phyloP scores from a whole-genome alignment of 2,113 vertebrate genomes.

The Chloropsis cyanopogon region DNA sequence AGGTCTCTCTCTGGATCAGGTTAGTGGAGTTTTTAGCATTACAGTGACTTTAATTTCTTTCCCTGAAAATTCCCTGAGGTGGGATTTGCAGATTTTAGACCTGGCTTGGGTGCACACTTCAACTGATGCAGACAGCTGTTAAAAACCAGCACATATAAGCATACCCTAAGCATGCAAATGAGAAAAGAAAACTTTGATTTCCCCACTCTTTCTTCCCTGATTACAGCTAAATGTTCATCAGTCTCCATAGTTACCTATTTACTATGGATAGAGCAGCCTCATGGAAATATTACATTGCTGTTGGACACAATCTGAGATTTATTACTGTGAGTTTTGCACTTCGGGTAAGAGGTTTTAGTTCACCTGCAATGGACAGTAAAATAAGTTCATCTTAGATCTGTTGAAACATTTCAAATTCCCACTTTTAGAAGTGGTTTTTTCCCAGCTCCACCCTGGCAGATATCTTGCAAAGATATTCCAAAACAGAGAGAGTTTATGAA shows the following conservation, averaged over 20 bases:
- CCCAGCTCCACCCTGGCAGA: background rate
- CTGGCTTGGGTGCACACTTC: background rate
- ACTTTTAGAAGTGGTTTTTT: background rate
- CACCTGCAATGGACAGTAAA: background rate
- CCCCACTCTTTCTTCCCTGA: background rate
- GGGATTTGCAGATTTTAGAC: background rate
- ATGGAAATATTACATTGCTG: background rate
- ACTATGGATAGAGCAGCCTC: background rate
- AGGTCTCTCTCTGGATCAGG: background rate
- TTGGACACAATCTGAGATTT: background rate
- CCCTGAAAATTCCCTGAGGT: background rate
- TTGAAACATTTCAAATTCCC: background rate
- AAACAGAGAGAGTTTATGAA: background rate
- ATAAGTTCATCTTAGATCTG: background rate
- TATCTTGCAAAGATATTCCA: background rate
- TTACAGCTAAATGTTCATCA: background rate
- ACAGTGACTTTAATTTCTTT: background rate
- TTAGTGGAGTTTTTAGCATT: background rate
- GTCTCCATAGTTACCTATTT: slow-evolving; percentile 2
- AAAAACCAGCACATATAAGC: background rate
- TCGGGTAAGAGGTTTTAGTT: background rate
- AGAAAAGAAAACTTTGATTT: background rate
- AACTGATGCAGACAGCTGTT: background rate
- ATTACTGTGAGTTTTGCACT: background rate
- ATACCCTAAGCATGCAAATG: background rate